phyloP scores from a whole-genome alignment of 2,797 vertebrate species.

The Oophaga sylvatica region DNA sequence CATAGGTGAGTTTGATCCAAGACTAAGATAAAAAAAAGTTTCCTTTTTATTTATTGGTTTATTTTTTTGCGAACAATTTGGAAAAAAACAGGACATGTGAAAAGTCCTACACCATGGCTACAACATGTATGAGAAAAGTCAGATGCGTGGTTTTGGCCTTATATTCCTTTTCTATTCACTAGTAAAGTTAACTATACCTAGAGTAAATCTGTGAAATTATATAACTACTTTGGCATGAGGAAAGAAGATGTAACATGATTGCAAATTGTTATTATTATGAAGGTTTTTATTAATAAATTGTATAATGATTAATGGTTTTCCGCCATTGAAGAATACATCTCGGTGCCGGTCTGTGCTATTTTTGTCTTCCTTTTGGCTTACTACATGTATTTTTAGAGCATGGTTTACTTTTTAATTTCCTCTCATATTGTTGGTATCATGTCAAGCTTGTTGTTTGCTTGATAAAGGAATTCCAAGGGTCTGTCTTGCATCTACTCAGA shows the following conservation, averaged over 20 bases:
- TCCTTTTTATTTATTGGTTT: too few species aligned
- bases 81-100: too few species aligned
- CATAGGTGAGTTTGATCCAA: too few species aligned
- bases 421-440: constrained; percentile 27
- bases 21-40: too few species aligned
- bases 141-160: too few species aligned
- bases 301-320: not conserved
- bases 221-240: not conserved
- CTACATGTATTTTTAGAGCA: constrained; percentile 49
- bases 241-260: not conserved
- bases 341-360: constrained; percentile 2
- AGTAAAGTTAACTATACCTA: too few species aligned
- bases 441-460: constrained; percentile 24
- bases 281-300: not conserved
- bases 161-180: too few species aligned
- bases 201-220: not conserved
- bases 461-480: not conserved
- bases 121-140: too few species aligned
- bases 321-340: constrained; percentile 4
- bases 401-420: constrained; percentile 43
- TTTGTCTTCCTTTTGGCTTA: constrained; percentile 7
- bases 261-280: not conserved
- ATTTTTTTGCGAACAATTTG: too few species aligned
- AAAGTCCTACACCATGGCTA: too few species aligned
- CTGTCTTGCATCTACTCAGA: not conserved